Conservation (phyloP, 2,888 invertebrate genomes). For the Platycheirus rosarum region DNA sequence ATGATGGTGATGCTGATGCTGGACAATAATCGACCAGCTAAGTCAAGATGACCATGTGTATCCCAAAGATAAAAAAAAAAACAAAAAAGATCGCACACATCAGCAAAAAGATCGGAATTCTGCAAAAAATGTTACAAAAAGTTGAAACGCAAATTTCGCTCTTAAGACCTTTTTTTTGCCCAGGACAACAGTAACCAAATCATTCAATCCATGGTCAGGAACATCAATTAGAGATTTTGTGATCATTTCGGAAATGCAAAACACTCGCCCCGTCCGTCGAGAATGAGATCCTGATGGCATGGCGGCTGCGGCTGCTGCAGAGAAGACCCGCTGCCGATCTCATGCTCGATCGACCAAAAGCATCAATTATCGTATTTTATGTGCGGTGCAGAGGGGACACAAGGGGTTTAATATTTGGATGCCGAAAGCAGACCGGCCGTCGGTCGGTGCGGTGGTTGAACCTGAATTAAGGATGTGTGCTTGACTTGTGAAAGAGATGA, state of each 20-base stretch:
- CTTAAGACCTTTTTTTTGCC: slow-evolving; percentile 8
- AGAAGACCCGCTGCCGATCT: slow-evolving; percentile 66
- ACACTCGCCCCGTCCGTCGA: slow-evolving; percentile 18
- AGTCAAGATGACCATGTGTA: slow-evolving; percentile 37
- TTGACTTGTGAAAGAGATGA: slow-evolving; percentile 70
- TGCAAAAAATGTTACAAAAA: slow-evolving; percentile 37
- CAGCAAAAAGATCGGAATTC: slow-evolving; percentile 64
- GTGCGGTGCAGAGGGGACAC: slow-evolving; percentile 4
- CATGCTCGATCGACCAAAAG: slow-evolving; percentile 59
- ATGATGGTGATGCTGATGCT: slow-evolving; percentile 34
- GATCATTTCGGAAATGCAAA: slow-evolving; percentile 73
- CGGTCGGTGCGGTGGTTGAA: slow-evolving; percentile 67
- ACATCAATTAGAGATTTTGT: slow-evolving; percentile 74
- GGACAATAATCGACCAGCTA: slow-evolving; percentile 59
- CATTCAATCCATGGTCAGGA: slow-evolving; percentile 69
- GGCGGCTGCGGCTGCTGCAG: slow-evolving; percentile 34
- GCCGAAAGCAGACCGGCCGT: slow-evolving; percentile 67
- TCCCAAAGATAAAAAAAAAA: neutral
- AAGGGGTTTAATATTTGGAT: slow-evolving; percentile 44
- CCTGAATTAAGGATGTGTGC: slow-evolving; percentile 73
- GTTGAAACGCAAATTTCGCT: slow-evolving; percentile 61
- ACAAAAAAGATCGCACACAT: neutral
- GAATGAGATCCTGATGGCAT: slow-evolving; percentile 15
- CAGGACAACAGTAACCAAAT: slow-evolving; percentile 58
- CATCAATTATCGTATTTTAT: slow-evolving; percentile 74